These are phyloP conservation scores for Semibalanus balanoides DNA, from an alignment of 1,140 invertebrate genomes.

Conservation along the genomic window DNA sequence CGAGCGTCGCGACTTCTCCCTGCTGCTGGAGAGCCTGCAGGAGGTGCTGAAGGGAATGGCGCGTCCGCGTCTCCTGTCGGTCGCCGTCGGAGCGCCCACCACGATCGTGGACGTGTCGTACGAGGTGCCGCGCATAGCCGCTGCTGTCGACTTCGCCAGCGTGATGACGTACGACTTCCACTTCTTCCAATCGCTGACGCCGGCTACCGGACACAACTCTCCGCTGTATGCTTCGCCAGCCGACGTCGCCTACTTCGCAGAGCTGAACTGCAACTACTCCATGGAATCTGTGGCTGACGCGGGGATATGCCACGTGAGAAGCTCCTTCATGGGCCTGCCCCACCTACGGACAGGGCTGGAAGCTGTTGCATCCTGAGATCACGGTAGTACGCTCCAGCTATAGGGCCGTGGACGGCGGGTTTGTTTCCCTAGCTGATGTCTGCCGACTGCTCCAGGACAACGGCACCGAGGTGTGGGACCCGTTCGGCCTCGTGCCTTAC, in stretches of 20 bases:
- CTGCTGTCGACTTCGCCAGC: background rate
- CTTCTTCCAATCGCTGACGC: background rate
- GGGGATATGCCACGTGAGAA: background rate
- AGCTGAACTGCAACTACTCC: background rate
- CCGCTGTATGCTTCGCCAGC: background rate
- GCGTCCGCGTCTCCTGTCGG: background rate
- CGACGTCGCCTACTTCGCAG: background rate
- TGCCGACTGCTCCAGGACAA: background rate
- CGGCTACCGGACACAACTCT: background rate
- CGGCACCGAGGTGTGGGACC: background rate
- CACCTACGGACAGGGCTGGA: background rate
- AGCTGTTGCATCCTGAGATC: background rate
- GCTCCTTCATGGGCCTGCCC: background rate
- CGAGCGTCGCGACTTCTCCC: background rate
- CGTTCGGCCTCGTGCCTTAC: background rate
- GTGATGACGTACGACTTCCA: background rate
- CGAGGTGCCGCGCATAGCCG: conserved; percentile 3
- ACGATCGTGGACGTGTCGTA: conserved; percentile 6
- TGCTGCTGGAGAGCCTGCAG: background rate
- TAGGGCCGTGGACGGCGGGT: background rate
- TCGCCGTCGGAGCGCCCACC: conserved; percentile 18
- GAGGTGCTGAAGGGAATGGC: background rate
- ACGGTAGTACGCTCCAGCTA: background rate
- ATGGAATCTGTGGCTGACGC: background rate
- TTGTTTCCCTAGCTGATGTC: background rate